phyloP scores from a whole-genome alignment of 2,113 vertebrate genomes.

The Penelope pileata region DNA sequence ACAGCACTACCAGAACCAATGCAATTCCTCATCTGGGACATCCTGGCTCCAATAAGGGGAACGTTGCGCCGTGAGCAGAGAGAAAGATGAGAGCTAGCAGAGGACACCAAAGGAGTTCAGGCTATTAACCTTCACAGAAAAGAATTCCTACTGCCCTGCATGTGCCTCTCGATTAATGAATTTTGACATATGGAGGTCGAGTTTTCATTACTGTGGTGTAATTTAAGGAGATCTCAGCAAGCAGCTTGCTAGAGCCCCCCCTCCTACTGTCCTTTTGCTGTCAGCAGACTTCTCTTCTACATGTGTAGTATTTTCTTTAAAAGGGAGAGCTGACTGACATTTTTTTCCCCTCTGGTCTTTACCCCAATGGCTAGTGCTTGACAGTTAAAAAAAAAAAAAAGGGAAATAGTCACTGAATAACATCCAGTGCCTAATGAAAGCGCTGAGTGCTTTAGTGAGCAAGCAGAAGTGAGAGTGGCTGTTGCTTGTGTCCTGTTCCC shows the following conservation, averaged over 20 bases:
- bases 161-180: fast-evolving
- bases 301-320: not conserved
- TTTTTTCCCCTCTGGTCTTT: not conserved
- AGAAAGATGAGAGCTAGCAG: not conserved
- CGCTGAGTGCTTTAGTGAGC: fast-evolving
- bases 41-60: not conserved
- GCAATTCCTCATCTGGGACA: not conserved
- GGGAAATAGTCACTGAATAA: not conserved
- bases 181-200: not conserved
- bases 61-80: not conserved
- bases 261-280: not conserved
- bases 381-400: not conserved
- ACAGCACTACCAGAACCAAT: not conserved
- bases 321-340: not conserved
- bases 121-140: not conserved
- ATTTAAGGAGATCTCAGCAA: not conserved
- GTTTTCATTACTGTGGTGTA: not conserved
- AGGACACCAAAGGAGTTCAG: not conserved
- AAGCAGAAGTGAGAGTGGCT: not conserved
- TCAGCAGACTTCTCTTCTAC: not conserved
- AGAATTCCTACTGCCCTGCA: not conserved
- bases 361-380: not conserved
- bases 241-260: not conserved
- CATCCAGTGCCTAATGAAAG: not conserved
- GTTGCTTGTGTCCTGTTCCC: not conserved